phyloP scores from a whole-genome alignment of 2,797 vertebrate species.

The Acropternis orthonyx region DNA sequence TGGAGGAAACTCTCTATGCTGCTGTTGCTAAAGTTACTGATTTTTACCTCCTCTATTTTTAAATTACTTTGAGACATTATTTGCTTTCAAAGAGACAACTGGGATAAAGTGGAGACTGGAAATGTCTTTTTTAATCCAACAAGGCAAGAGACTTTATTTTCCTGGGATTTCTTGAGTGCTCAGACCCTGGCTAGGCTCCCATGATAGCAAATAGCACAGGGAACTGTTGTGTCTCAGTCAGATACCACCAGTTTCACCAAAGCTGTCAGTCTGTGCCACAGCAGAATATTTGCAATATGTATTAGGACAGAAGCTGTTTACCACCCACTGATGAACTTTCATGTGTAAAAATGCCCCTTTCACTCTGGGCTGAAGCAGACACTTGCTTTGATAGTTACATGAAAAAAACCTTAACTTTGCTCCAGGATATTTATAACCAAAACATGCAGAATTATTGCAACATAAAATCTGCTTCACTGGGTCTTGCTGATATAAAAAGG shows the following conservation, averaged over 20 bases:
- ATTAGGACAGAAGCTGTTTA: conserved; percentile 44
- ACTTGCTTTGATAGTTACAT: conserved; percentile 67
- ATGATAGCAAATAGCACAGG: neutral
- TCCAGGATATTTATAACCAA: conserved; percentile 70
- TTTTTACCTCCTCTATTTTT: conserved; percentile 21
- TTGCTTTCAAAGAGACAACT: neutral
- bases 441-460: conserved; percentile 61
- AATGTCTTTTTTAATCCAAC: neutral
- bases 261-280: neutral
- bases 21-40: conserved; percentile 10
- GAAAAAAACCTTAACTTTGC: conserved; percentile 68
- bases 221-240: neutral
- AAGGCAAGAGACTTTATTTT: neutral
- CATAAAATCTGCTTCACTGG: conserved; percentile 61
- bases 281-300: conserved; percentile 21
- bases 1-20: neutral
- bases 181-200: neutral
- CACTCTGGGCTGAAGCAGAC: conserved; percentile 48
- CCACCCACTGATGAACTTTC: conserved; percentile 30
- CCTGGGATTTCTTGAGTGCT: neutral
- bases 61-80: neutral
- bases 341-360: conserved; percentile 27
- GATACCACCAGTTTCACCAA: neutral
- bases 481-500: conserved; percentile 42
- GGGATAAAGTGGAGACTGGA: neutral